Conservation (phyloP, 1,140 invertebrate genomes). For the Probaryconus sp. region DNA sequence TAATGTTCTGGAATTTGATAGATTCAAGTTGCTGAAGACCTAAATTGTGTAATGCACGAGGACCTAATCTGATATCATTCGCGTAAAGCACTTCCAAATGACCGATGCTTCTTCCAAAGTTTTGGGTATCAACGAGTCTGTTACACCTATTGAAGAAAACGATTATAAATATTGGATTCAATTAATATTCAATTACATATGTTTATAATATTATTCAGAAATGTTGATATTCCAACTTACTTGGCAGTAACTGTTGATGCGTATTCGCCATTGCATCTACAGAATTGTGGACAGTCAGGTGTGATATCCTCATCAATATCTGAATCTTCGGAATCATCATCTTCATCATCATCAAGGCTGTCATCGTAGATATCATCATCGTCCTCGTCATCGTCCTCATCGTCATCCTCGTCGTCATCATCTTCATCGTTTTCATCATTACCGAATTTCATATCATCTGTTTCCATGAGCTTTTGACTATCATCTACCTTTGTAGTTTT, state of each 20-base stretch:
- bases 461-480: slow-evolving; percentile 64
- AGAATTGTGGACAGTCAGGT: slow-evolving; percentile 69
- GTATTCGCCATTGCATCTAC: slow-evolving; percentile 73
- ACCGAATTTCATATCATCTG: slow-evolving; percentile 65
- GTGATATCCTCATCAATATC: slow-evolving; percentile 68
- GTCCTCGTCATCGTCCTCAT: slow-evolving; percentile 59
- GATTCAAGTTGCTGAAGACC: slow-evolving; percentile 74
- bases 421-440: slow-evolving; percentile 55
- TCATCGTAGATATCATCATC: slow-evolving; percentile 65
- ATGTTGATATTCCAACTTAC: slow-evolving; percentile 56
- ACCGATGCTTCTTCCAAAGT: slow-evolving; percentile 67
- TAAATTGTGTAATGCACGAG: slow-evolving; percentile 65
- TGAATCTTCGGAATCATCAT: slow-evolving; percentile 60
- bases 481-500: slow-evolving; percentile 49
- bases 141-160: slow-evolving; percentile 66
- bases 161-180: background rate
- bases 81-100: slow-evolving; percentile 71
- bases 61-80: slow-evolving; percentile 66
- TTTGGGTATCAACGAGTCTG: slow-evolving; percentile 69
- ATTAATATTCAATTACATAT: no score
- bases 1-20: slow-evolving; percentile 72
- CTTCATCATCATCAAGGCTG: slow-evolving; percentile 66
- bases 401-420: slow-evolving; percentile 48
- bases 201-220: background rate
- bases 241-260: slow-evolving; percentile 75